Evolutionary conservation across 2,113 vertebrate genomes (phyloP).

Genomic region (Aspiorhynchus laticeps): DNA sequence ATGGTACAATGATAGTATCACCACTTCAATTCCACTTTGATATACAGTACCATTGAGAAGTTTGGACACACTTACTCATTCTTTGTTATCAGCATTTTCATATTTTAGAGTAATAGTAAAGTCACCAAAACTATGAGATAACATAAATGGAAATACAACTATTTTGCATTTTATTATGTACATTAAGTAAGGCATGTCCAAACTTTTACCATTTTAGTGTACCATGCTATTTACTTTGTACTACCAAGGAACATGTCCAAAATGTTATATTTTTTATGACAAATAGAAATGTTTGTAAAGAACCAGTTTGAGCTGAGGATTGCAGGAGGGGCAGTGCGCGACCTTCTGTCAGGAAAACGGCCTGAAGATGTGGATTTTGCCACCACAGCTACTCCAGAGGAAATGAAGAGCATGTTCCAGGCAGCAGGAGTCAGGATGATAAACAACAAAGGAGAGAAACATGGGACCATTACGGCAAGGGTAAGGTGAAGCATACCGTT

Average conservation of each 20-base stretch:
- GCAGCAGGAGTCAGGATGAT: slow-evolving; percentile 88
- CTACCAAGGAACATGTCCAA: neutral
- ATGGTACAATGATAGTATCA: neutral
- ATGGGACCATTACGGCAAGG: slow-evolving; percentile 94
- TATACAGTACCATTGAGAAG: neutral
- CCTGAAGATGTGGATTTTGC: slow-evolving; percentile 96
- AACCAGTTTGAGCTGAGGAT: slow-evolving; percentile 89
- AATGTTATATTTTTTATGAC: neutral
- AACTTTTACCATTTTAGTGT: neutral
- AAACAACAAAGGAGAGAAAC: slow-evolving; percentile 95
- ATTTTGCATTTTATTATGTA: neutral
- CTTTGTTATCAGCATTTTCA: neutral
- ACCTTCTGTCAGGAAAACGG: slow-evolving; percentile 85
- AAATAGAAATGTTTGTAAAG: slow-evolving; percentile 86
- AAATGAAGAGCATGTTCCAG: slow-evolving; percentile 93
- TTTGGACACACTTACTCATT: neutral
- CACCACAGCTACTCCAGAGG: slow-evolving; percentile 89
- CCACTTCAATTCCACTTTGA: neutral
- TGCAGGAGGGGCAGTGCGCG: slow-evolving; percentile 93
- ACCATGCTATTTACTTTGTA: neutral
- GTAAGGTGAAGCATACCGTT: slow-evolving; percentile 68
- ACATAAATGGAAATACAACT: neutral
- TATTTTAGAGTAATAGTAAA: neutral
- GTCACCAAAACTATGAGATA: neutral
- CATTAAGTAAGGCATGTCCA: neutral